Conservation (phyloP, 2,113 vertebrate species). For the Thunnus thynnus region DNA sequence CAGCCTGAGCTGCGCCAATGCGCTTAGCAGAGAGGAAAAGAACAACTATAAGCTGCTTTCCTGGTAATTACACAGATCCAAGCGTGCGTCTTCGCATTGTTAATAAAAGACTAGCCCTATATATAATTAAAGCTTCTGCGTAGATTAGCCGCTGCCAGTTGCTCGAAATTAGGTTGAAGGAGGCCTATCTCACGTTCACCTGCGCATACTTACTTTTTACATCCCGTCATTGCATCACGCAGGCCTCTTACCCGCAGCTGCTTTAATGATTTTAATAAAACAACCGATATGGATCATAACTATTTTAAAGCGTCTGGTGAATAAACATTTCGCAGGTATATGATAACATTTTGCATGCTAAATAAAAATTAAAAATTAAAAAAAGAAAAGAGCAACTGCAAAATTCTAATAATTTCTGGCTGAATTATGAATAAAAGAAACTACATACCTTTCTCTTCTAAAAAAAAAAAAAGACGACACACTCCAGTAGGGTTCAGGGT, state of each 20-base stretch:
- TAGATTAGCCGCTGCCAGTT: slow-evolving; percentile 61
- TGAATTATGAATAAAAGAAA: neutral
- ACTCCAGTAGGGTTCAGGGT: slow-evolving; percentile 32
- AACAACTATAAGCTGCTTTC: slow-evolving; percentile 82
- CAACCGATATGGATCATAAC: neutral
- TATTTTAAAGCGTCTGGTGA: neutral
- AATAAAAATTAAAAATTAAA: neutral
- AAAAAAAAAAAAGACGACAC: slow-evolving; percentile 37
- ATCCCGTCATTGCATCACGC: neutral
- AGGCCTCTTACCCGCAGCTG: slow-evolving; percentile 10
- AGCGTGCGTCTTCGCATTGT: slow-evolving; percentile 74
- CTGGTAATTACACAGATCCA: slow-evolving; percentile 86
- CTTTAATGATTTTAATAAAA: neutral
- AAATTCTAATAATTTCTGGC: neutral
- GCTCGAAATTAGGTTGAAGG: slow-evolving; percentile 48
- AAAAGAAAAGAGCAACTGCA: neutral
- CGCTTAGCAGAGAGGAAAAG: slow-evolving; percentile 83
- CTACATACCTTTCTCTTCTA: slow-evolving; percentile 66
- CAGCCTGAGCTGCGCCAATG: slow-evolving; percentile 77
- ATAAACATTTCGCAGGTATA: neutral
- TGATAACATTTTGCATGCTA: neutral
- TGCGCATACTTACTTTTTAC: slow-evolving; percentile 49
- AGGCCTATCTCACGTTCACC: slow-evolving; percentile 65
- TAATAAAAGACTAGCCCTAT: slow-evolving; percentile 82
- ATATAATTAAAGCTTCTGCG: slow-evolving; percentile 81